A percentile compares a stretch with the other conserved stretches of the same genome.
Evolutionary conservation across 2,888 invertebrate genomes (phyloP).

Genomic region (Mantis religiosa): DNA sequence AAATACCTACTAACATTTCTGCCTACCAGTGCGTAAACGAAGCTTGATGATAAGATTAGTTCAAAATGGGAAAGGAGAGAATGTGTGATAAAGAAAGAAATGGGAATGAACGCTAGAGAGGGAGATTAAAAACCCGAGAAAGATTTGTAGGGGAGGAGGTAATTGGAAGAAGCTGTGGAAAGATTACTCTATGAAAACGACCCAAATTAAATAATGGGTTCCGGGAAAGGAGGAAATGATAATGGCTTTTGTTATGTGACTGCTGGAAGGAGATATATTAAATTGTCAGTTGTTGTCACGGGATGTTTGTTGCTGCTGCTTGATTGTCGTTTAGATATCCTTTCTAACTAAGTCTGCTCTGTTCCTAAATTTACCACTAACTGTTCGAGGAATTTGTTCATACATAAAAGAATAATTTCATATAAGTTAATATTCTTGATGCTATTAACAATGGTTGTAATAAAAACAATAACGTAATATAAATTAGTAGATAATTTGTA

Average conservation of each 20-base stretch:
- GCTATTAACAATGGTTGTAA: too few relatives aligned
- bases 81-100: neutral
- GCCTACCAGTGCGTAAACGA: too few relatives aligned
- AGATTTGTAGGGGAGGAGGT: neutral
- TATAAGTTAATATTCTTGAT: too few relatives aligned
- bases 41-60: too few relatives aligned
- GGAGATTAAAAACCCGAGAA: neutral
- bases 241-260: neutral
- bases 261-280: neutral
- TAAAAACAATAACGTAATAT: too few relatives aligned
- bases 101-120: neutral
- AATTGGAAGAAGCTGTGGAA: constrained; percentile 3
- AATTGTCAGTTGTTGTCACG: neutral
- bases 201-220: constrained; percentile 9
- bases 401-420: too few relatives aligned
- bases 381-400: too few relatives aligned
- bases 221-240: neutral
- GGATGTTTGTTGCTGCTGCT: neutral
- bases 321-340: too few relatives aligned
- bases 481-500: too few relatives aligned
- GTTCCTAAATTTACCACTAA: too few relatives aligned
- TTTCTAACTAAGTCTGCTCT: too few relatives aligned
- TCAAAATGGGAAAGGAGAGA: neutral
- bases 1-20: too few relatives aligned
- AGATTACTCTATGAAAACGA: constrained; percentile 9